Evolutionary conservation across 2,113 vertebrate species (phyloP).

Genomic region (Salvelinus fontinalis): DNA sequence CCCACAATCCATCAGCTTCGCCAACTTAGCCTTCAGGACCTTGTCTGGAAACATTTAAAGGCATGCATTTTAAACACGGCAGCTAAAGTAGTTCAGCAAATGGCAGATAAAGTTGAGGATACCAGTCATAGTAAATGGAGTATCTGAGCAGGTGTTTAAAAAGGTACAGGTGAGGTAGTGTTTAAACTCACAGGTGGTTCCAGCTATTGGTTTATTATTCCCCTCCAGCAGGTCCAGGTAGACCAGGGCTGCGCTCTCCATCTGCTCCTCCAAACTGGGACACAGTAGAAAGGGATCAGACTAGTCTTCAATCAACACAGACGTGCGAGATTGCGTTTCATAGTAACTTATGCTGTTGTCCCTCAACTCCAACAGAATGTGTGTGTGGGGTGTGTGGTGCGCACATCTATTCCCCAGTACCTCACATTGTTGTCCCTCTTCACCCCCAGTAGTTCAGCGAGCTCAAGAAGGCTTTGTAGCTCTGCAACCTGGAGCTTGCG

Average conservation of each 20-base stretch:
- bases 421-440: constrained; percentile 79
- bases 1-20: constrained; percentile 80
- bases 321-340: neutral
- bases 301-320: too few relatives aligned
- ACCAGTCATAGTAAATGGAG: neutral
- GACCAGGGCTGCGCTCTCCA: constrained; percentile 83
- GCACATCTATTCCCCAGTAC: constrained; percentile 59
- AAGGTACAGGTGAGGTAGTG: neutral
- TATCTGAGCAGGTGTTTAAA: neutral
- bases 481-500: constrained; percentile 77
- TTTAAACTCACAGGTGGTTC: constrained; percentile 87
- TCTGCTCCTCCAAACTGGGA: constrained; percentile 87
- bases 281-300: neutral
- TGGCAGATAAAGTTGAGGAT: neutral
- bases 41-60: constrained; percentile 76
- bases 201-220: constrained; percentile 86
- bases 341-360: neutral
- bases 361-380: neutral
- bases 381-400: too few relatives aligned
- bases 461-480: constrained; percentile 84
- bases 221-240: constrained; percentile 93
- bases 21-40: constrained; percentile 84
- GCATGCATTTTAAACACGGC: neutral
- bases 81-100: neutral
- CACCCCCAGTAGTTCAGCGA: constrained; percentile 81